Evolutionary conservation across 2,797 vertebrate species (phyloP).

Genomic region (Oceanodroma leucorhoa): DNA sequence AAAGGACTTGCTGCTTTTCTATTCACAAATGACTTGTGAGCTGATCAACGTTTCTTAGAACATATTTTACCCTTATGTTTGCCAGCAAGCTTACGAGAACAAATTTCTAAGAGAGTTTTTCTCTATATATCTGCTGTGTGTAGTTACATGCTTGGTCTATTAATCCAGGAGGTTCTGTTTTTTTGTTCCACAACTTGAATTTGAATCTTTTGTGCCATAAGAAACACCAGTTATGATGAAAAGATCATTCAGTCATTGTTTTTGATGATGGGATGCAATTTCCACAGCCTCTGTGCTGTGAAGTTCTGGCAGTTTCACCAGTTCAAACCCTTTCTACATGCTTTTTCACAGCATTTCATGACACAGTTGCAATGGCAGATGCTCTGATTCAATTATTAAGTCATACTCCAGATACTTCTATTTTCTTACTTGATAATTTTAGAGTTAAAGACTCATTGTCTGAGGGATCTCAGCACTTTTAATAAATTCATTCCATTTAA

Average conservation of each 20-base stretch:
- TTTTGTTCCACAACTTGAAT: neutral
- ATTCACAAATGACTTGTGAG: neutral
- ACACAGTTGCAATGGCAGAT: conserved; percentile 19
- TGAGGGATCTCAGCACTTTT: neutral
- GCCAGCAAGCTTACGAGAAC: neutral
- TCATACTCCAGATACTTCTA: neutral
- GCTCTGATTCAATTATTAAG: conserved; percentile 51
- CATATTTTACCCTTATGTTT: neutral
- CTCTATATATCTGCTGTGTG: neutral
- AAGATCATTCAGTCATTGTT: neutral
- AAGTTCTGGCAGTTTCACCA: neutral
- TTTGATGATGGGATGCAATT: neutral
- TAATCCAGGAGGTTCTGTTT: neutral
- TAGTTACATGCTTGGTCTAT: neutral
- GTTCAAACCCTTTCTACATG: neutral
- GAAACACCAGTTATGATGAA: neutral
- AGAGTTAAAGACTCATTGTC: neutral
- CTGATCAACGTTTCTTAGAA: conserved; percentile 2
- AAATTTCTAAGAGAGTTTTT: neutral
- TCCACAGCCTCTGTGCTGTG: neutral
- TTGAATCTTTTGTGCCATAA: neutral
- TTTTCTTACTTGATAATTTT: conserved; percentile 11
- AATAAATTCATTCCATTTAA: neutral
- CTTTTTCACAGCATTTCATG: conserved; percentile 14
- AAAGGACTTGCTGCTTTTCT: neutral